Evolutionary conservation across 2,797 vertebrate genomes (phyloP), one percentile per base, ranked within the genome.

Genomic region (Dendrocincla fuliginosa): DNA sequence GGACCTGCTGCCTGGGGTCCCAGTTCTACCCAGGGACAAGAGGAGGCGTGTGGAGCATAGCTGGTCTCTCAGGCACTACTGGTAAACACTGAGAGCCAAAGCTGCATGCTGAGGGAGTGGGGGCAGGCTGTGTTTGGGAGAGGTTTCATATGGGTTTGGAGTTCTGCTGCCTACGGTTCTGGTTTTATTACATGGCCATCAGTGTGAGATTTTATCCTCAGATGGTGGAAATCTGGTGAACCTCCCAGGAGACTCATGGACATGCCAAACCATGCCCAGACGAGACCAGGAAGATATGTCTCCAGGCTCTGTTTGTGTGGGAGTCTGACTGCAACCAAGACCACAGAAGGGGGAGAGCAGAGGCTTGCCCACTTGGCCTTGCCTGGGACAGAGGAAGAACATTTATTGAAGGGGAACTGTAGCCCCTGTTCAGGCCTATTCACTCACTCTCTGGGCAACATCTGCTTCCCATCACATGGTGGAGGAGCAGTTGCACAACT

Each of bases 241-340:
- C 5, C 13, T 39, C 63, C 19, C 8, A 25, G 50, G 33, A 92
- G 44, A 84, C 20, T 35, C 32, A 35, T 8, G 47, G 80, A 76
- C 37, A 28, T 2, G 8, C 16, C 60, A 73, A 88, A 86, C 52
- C 59, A 32, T 3, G 3, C 69, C 61, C 89, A 82, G 63, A 76
- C 18, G 44, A 78, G 61, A 69, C 35, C 56, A 32, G 23, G 18
- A 89, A 88, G 73, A 79, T 11, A 46, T 0, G 1, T 52, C 47
- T 85, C 23, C 55, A 79, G 67, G 63, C 33, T 60, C 67, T 74
- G 55, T 73, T 71, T 78, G 46, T 5, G 7, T 68, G 44, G 74
- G 77, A 95, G 19, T 70, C 74, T 77, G 69, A 94, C 74, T 52
- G 49, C 27, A 76, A 87, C 11, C 39, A 87, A 87, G 65, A 87